Evolutionary conservation across 2,888 invertebrate genomes (phyloP).

Genomic region (Hermodice carunculata): DNA sequence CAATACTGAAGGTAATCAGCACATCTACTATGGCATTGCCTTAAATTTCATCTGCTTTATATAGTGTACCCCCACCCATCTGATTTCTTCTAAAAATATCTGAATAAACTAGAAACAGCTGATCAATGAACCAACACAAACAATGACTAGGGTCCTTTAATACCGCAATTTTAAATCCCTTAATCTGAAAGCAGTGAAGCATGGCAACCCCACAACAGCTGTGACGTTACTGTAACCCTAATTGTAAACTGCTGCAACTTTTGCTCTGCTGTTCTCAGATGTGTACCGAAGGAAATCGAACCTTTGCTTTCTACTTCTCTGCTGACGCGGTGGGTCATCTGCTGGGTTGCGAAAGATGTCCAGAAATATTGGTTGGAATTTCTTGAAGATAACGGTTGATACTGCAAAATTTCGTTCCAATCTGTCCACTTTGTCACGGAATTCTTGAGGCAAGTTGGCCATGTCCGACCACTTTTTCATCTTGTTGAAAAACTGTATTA

Average conservation of each 20-base stretch:
- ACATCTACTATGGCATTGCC: too few species aligned
- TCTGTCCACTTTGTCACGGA: conserved; percentile 84
- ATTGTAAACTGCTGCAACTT: too few species aligned
- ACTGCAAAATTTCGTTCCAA: conserved; percentile 93
- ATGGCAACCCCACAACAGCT: background rate
- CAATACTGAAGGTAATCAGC: too few species aligned
- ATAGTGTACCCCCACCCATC: too few species aligned
- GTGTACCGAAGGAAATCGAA: conserved; percentile 58
- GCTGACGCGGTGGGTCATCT: conserved; percentile 73
- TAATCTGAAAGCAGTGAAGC: background rate
- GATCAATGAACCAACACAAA: too few species aligned
- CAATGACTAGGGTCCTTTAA: too few species aligned
- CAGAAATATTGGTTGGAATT: conserved; percentile 89
- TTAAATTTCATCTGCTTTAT: too few species aligned
- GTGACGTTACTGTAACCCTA: too few species aligned
- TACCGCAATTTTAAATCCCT: background rate
- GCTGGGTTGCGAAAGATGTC: conserved; percentile 85
- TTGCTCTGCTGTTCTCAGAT: too few species aligned
- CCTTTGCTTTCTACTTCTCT: conserved; percentile 77
- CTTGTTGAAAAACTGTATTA: conserved; percentile 94
- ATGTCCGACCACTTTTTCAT: conserved; percentile 96
- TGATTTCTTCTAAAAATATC: too few species aligned
- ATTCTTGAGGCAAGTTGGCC: conserved; percentile 87
- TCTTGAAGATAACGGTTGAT: conserved; percentile 92
- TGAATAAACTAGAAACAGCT: too few species aligned